A percentile compares a stretch with the other conserved stretches of the same genome.
Conservation (phyloP, 2,797 vertebrate genomes). For the Sebastes iracundus region DNA sequence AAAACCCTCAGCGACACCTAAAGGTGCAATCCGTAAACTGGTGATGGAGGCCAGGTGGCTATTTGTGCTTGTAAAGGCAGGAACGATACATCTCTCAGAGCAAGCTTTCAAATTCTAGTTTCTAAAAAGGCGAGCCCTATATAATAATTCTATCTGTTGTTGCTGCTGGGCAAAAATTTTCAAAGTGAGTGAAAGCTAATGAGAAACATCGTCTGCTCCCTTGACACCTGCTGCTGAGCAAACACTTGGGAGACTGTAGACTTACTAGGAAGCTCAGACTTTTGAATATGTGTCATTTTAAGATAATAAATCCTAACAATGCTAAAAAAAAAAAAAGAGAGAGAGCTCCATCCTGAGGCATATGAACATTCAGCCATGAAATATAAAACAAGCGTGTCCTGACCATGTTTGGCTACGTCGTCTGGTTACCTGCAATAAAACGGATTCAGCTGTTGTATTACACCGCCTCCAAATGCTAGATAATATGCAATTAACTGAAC, state of each 20-base stretch:
- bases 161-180: slow-evolving; percentile 21
- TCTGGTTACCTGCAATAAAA: slow-evolving; percentile 54
- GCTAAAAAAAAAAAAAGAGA: not conserved
- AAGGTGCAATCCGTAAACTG: slow-evolving; percentile 13
- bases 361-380: slow-evolving; percentile 11
- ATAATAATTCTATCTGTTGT: not conserved
- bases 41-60: not conserved
- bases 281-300: not conserved
- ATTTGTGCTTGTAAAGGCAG: not conserved
- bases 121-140: not conserved
- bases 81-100: not conserved
- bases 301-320: slow-evolving; percentile 16
- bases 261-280: slow-evolving; percentile 3
- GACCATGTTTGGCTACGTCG: not conserved
- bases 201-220: slow-evolving; percentile 27
- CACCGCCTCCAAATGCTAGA: slow-evolving; percentile 25
- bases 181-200: slow-evolving; percentile 21
- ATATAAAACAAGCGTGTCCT: slow-evolving; percentile 22
- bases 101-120: not conserved
- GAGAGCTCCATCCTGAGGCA: not conserved
- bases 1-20: slow-evolving; percentile 11
- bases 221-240: slow-evolving; percentile 30
- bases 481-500: slow-evolving; percentile 68
- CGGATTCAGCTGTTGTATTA: slow-evolving; percentile 52
- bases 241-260: slow-evolving; percentile 30